phyloP scores from a whole-genome alignment of 2,797 vertebrate species.

The Acanthurus lineatus region DNA sequence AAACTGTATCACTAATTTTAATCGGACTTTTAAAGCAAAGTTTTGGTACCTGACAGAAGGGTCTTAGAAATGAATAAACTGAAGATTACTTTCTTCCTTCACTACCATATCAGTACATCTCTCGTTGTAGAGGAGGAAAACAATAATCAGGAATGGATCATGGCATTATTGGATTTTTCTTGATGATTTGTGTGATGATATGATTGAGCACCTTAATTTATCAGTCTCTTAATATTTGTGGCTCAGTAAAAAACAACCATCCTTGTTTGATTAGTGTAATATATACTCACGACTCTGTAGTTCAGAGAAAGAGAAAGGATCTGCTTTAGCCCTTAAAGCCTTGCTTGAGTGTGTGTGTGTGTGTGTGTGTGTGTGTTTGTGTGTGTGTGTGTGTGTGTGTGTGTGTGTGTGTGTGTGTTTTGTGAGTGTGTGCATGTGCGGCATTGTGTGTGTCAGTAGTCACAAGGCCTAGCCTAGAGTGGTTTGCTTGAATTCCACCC shows the following conservation, averaged over 20 bases:
- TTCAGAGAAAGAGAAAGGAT: conserved; percentile 16
- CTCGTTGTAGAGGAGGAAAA: too few relatives aligned
- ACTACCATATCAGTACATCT: background rate
- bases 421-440: conserved; percentile 13
- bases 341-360: background rate
- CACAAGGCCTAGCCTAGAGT: conserved; percentile 56
- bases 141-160: conserved; percentile 1
- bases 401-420: conserved; percentile 18
- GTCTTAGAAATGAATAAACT: too few relatives aligned
- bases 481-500: conserved; percentile 63
- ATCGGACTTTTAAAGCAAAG: background rate
- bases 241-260: background rate
- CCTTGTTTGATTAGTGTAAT: background rate
- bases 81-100: too few relatives aligned
- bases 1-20: background rate
- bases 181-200: background rate
- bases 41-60: background rate
- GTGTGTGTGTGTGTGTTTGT: conserved; percentile 26
- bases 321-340: background rate
- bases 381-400: background rate
- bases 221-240: background rate
- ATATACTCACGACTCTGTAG: background rate
- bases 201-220: background rate
- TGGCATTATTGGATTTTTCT: background rate
- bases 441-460: conserved; percentile 44